Percentiles rank a stretch among this genome's conserved stretches.
Conservation (phyloP, 2,113 vertebrate genomes). For the Triplophysa tibetana region DNA sequence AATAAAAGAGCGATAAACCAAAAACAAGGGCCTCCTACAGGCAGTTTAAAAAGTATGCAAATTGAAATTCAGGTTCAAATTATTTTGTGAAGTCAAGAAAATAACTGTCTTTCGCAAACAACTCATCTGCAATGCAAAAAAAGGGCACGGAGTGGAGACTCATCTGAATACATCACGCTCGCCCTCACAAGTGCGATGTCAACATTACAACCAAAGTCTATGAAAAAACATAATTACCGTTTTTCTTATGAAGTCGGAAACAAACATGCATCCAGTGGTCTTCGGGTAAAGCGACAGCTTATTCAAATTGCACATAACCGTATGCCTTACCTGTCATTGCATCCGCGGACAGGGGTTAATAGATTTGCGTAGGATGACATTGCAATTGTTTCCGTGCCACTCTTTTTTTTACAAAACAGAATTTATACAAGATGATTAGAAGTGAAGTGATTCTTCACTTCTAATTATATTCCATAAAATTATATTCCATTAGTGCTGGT, state of each 20-base stretch:
- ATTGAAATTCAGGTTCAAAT: slow-evolving; percentile 37
- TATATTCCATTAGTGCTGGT: no score
- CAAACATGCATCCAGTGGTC: neutral
- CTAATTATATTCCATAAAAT: no score
- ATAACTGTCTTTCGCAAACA: slow-evolving; percentile 20
- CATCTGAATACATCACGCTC: slow-evolving; percentile 1
- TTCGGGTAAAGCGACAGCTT: neutral
- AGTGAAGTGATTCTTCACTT: no score
- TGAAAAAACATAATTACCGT: neutral
- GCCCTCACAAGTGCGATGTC: neutral
- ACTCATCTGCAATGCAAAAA: neutral
- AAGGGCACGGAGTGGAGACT: neutral
- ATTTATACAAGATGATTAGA: no score
- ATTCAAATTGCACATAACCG: neutral
- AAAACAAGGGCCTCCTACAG: neutral
- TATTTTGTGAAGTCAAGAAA: slow-evolving; percentile 24
- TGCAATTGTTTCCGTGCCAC: neutral
- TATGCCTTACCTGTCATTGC: neutral
- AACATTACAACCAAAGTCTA: neutral
- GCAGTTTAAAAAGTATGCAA: neutral
- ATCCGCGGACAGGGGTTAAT: neutral
- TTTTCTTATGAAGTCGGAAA: neutral
- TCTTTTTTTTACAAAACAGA: neutral
- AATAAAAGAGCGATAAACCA: neutral
- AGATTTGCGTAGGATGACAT: neutral